A percentile compares a stretch with the other conserved stretches of the same genome.
Evolutionary conservation across 2,113 vertebrate genomes (phyloP).

Genomic region (Psettodes erumei): DNA sequence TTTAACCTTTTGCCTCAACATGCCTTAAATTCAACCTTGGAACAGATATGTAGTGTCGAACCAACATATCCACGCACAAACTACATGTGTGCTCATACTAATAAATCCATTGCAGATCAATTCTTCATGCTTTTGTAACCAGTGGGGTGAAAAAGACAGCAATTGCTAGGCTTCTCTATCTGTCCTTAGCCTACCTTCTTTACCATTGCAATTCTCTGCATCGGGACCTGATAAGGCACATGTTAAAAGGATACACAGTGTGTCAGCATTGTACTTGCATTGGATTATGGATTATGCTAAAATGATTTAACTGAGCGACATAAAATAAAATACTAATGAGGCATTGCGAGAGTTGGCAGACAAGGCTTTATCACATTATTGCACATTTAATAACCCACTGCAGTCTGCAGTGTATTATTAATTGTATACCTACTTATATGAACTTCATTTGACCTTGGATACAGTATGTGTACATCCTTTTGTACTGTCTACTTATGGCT

Average conservation of each 20-base stretch:
- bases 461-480: not conserved
- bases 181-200: conserved; percentile 61
- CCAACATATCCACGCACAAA: conserved; percentile 48
- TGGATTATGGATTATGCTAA: not conserved
- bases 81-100: conserved; percentile 6
- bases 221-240: conserved; percentile 65
- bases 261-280: conserved; percentile 26
- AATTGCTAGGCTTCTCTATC: not conserved
- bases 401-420: not conserved
- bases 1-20: not conserved
- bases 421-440: not conserved
- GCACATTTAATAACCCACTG: too few species aligned
- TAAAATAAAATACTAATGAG: not conserved
- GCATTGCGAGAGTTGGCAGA: not conserved
- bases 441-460: not conserved
- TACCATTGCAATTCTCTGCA: conserved; percentile 48
- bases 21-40: conserved; percentile 32
- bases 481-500: not conserved
- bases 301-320: not conserved
- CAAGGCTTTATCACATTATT: too few species aligned
- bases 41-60: conserved; percentile 57
- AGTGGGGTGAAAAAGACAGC: not conserved
- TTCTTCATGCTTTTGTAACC: conserved; percentile 59
- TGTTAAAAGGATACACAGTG: conserved; percentile 47
- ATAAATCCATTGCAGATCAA: conserved; percentile 33